Percentiles rank a stretch among this genome's conserved stretches.
Conservation (phyloP, 37 sponge, comb jelly and placozoan species). For the Petrosia ficiformis region DNA sequence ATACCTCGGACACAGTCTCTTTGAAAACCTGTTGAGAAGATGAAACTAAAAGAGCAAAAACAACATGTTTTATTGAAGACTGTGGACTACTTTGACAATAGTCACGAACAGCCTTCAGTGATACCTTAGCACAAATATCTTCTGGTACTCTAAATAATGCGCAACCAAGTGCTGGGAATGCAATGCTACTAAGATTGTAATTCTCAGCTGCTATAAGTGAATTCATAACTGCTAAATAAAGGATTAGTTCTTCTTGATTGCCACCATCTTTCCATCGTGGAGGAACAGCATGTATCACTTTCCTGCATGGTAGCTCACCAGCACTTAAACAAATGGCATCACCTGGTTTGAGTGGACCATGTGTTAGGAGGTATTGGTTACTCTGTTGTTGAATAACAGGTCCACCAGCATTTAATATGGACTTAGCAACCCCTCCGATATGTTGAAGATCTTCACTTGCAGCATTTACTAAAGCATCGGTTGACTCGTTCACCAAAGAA, state of each 20-base stretch:
- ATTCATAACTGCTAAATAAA: not conserved
- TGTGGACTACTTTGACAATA: not conserved
- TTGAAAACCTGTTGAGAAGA: not conserved
- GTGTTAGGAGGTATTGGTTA: not conserved
- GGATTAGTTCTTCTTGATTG: not conserved
- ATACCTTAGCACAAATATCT: slow-evolving; percentile 15
- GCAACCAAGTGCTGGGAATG: slow-evolving; percentile 39
- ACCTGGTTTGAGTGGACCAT: slow-evolving; percentile 29
- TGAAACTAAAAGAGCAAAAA: not conserved
- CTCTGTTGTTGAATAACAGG: slow-evolving; percentile 29
- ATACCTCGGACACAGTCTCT: not conserved
- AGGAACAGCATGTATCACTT: slow-evolving; percentile 47
- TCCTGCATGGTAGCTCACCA: slow-evolving; percentile 36
- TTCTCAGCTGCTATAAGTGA: slow-evolving; percentile 5
- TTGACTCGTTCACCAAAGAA: not conserved
- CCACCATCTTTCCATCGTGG: slow-evolving; percentile 19
- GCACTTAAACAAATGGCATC: slow-evolving; percentile 24
- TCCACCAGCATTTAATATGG: slow-evolving; percentile 51
- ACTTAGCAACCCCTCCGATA: slow-evolving; percentile 25
- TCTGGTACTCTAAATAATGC: slow-evolving; percentile 18
- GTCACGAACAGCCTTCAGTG: not conserved
- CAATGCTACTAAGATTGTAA: slow-evolving; percentile 10
- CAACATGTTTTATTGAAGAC: not conserved
- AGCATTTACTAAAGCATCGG: slow-evolving; percentile 44
- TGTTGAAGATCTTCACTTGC: slow-evolving; percentile 51